A percentile compares a stretch with the other conserved stretches of the same genome.
phyloP scores from a whole-genome alignment of 2,113 vertebrate species.

The Halcyon malimbica region DNA sequence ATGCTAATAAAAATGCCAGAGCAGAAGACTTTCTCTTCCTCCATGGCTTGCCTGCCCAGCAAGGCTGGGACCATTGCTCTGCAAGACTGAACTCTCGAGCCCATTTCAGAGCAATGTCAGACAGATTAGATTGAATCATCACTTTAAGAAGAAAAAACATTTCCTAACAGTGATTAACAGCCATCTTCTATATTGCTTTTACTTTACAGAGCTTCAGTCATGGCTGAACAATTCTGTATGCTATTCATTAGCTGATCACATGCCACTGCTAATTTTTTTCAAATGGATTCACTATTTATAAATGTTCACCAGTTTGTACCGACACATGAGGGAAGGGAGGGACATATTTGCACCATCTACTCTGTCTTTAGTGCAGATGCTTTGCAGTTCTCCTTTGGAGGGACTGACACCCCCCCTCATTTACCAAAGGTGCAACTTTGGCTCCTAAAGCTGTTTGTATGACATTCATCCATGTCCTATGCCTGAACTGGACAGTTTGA shows the following conservation, averaged over 20 bases:
- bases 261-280: conserved; percentile 56
- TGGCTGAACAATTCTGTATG: conserved; percentile 21
- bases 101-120: not conserved
- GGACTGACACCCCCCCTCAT: not conserved
- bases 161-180: not conserved
- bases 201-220: conserved; percentile 12
- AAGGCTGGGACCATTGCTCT: not conserved
- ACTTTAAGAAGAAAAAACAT: not conserved
- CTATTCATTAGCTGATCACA: conserved; percentile 60
- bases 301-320: not conserved
- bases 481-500: not conserved
- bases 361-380: not conserved
- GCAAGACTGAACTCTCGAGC: not conserved
- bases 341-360: not conserved
- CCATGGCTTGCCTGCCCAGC: not conserved
- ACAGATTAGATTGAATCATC: not conserved
- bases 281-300: conserved; percentile 63
- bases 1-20: not conserved
- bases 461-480: not conserved
- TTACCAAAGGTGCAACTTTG: not conserved
- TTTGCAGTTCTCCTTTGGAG: not conserved
- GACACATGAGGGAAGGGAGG: not conserved
- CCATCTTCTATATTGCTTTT: conserved; percentile 1
- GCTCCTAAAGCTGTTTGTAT: not conserved
- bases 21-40: not conserved